phyloP scores from a whole-genome alignment of 1,140 invertebrate genomes.

The Teleopsis dalmanni region DNA sequence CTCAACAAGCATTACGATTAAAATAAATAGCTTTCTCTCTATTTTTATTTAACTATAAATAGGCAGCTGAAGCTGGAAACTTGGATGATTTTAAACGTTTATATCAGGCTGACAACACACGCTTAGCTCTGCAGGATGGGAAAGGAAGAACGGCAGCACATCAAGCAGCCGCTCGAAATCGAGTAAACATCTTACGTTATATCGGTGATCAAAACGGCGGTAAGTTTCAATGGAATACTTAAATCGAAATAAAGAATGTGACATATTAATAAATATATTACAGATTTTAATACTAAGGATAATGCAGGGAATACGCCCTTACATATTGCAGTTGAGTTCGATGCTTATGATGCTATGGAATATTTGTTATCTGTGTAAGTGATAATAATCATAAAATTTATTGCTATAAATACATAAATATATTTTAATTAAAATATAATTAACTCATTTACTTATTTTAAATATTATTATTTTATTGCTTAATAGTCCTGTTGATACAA shows the following conservation, averaged over 20 bases:
- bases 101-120: constrained; percentile 58
- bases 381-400: not conserved
- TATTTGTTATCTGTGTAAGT: constrained; percentile 66
- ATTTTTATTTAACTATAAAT: constrained; percentile 18
- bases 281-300: constrained; percentile 70
- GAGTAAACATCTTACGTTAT: constrained; percentile 65
- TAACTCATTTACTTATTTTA: not conserved
- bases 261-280: constrained; percentile 3
- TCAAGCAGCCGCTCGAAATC: constrained; percentile 69
- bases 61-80: constrained; percentile 77
- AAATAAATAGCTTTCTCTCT: too few species aligned
- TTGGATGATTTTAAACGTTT: constrained; percentile 68
- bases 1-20: too few species aligned
- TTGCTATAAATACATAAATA: not conserved
- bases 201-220: constrained; percentile 64
- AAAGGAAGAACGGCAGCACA: constrained; percentile 67
- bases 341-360: constrained; percentile 61
- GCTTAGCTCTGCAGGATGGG: constrained; percentile 61
- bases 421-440: not conserved
- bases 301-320: constrained; percentile 72
- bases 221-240: constrained; percentile 41
- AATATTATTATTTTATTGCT: not conserved
- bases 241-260: not conserved
- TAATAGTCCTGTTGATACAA: constrained; percentile 58
- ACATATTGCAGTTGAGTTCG: constrained; percentile 69